These are phyloP conservation scores for Gobionotothen gibberifrons DNA, from an alignment of 2,797 vertebrate species.

Conservation along the genomic window DNA sequence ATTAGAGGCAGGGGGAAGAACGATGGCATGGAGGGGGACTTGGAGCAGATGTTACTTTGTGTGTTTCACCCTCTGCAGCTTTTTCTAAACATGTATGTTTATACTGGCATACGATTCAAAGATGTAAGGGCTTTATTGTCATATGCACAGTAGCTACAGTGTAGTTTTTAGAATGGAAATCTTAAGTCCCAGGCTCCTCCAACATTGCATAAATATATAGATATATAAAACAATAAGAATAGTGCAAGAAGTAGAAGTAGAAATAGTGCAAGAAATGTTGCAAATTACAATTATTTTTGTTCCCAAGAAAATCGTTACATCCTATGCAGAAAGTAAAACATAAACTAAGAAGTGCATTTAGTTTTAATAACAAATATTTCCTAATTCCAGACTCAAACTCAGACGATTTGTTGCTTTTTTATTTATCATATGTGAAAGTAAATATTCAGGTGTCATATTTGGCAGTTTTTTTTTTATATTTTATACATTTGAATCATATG, in stretches of 20 bases:
- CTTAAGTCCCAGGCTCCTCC: no score
- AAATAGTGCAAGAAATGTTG: no score
- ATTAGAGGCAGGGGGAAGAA: slow-evolving; percentile 61
- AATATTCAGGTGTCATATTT: not conserved
- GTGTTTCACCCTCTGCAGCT: slow-evolving; percentile 21
- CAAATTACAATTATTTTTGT: no score
- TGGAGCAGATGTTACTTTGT: slow-evolving; percentile 40
- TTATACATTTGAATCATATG: not conserved
- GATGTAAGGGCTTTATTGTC: no score
- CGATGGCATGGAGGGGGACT: slow-evolving; percentile 23
- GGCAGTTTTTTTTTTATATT: no score
- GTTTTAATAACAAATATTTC: not conserved
- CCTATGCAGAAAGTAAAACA: not conserved
- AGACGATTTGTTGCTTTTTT: not conserved
- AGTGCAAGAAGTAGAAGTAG: no score
- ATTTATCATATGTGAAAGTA: not conserved
- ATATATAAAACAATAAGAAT: no score
- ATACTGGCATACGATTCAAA: not conserved
- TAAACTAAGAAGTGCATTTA: not conserved
- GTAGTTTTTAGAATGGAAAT: no score
- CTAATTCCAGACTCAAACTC: not conserved
- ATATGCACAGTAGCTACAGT: no score
- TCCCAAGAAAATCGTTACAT: not conserved
- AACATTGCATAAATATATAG: no score
- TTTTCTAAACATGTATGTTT: slow-evolving; percentile 8